Conservation (phyloP, 2,888 invertebrate species). For the Hesperia comma region DNA sequence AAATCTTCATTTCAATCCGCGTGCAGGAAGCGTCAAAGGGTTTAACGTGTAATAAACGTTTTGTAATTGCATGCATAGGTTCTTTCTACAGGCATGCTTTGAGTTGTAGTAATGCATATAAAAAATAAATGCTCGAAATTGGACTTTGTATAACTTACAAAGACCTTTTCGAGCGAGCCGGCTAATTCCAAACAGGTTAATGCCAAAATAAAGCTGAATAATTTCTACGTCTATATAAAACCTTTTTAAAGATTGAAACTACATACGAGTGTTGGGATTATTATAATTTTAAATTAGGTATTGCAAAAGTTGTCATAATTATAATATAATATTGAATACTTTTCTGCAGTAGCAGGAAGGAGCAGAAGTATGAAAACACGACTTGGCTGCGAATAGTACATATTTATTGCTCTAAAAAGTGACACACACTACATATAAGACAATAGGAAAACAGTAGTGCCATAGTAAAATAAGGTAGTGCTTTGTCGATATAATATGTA, state of each 20-base stretch:
- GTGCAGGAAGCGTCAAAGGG: slow-evolving; percentile 42
- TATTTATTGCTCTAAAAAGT: too few relatives aligned
- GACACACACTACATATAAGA: too few relatives aligned
- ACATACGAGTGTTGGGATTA: neutral
- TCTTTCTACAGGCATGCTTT: slow-evolving; percentile 26
- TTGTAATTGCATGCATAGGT: slow-evolving; percentile 30
- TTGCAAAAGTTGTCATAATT: too few relatives aligned
- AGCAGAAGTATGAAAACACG: too few relatives aligned
- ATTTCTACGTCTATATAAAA: neutral
- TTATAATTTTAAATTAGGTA: too few relatives aligned
- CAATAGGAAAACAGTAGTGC: too few relatives aligned
- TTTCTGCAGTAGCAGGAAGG: too few relatives aligned
- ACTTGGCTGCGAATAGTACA: too few relatives aligned
- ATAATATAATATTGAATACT: too few relatives aligned
- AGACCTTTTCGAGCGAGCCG: slow-evolving; percentile 18
- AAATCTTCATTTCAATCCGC: slow-evolving; percentile 49
- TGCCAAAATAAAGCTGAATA: slow-evolving; percentile 11
- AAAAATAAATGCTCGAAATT: slow-evolving; percentile 29
- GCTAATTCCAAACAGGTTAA: slow-evolving; percentile 28
- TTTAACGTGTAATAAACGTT: slow-evolving; percentile 26
- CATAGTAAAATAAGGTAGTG: too few relatives aligned
- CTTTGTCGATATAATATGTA: too few relatives aligned
- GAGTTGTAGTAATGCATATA: slow-evolving; percentile 26
- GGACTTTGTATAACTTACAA: slow-evolving; percentile 22
- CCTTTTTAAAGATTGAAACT: neutral